A percentile compares a stretch with the other conserved stretches of the same genome.
Evolutionary conservation across 92 coral and sea anemone species (phyloP).

Genomic region (Palythoa caribaeorum): DNA sequence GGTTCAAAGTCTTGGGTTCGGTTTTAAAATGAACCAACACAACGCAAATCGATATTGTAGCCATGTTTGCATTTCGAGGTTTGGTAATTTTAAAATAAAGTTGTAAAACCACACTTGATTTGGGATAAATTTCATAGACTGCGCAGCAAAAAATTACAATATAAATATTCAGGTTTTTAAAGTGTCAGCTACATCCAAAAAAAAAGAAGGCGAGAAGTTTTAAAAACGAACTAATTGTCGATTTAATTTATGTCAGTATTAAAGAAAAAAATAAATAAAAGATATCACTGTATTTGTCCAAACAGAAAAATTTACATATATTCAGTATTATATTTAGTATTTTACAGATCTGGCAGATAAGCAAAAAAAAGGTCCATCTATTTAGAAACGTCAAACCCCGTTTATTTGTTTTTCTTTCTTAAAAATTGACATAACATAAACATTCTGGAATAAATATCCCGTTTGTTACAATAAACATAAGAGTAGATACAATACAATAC

Average conservation of each 20-base stretch:
- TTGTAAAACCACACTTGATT: too few relatives aligned
- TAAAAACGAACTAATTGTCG: background rate
- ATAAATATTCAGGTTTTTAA: too few relatives aligned
- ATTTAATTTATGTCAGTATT: background rate
- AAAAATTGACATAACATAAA: too few relatives aligned
- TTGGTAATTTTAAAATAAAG: background rate
- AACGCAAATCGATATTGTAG: background rate
- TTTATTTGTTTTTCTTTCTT: too few relatives aligned
- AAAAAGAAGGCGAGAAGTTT: background rate
- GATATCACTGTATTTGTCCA: background rate
- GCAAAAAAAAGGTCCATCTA: too few relatives aligned
- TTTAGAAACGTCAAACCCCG: too few relatives aligned
- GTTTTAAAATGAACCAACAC: background rate
- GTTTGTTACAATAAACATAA: too few relatives aligned
- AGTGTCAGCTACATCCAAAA: background rate
- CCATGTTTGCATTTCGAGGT: background rate
- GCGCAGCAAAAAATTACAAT: too few relatives aligned
- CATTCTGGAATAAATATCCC: too few relatives aligned
- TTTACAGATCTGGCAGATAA: too few relatives aligned
- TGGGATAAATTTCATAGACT: too few relatives aligned
- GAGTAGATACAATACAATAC: too few relatives aligned
- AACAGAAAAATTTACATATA: background rate
- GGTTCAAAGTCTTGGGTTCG: background rate
- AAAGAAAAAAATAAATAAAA: background rate
- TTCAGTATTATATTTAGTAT: background rate